These are phyloP conservation scores for Eueides isabella DNA, from an alignment of 1,140 invertebrate species.

Conservation along the genomic window DNA sequence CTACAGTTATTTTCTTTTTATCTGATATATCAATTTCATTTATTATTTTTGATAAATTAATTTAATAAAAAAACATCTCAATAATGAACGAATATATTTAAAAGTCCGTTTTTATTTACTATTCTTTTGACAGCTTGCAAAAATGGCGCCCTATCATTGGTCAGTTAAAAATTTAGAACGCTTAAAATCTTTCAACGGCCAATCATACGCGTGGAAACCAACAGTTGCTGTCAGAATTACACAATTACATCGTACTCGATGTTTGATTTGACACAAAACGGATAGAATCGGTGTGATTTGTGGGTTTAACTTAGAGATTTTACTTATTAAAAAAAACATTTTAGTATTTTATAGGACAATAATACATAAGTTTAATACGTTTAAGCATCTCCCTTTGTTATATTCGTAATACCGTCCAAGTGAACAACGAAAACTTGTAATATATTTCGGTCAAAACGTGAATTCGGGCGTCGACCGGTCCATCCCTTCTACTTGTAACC, in stretches of 20 bases:
- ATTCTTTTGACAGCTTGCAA: constrained; percentile 11
- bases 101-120: constrained; percentile 20
- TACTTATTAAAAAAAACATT: constrained; percentile 24
- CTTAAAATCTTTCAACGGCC: background rate
- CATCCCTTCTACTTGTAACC: constrained; percentile 75
- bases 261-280: constrained; percentile 25
- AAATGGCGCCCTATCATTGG: constrained; percentile 11
- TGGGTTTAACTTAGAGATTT: constrained; percentile 12
- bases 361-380: constrained; percentile 1
- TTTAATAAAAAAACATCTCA: background rate
- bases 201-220: constrained; percentile 15
- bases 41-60: background rate
- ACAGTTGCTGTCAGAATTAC: constrained; percentile 27
- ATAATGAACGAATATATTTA: background rate
- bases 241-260: constrained; percentile 22
- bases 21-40: background rate
- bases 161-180: constrained; percentile 21
- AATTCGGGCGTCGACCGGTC: constrained; percentile 80
- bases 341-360: background rate
- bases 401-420: background rate
- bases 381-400: background rate
- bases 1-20: background rate
- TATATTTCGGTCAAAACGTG: constrained; percentile 59
- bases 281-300: constrained; percentile 29
- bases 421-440: constrained; percentile 44